Conservation (phyloP, 2,888 invertebrate genomes). For the Augiades crinisus region DNA sequence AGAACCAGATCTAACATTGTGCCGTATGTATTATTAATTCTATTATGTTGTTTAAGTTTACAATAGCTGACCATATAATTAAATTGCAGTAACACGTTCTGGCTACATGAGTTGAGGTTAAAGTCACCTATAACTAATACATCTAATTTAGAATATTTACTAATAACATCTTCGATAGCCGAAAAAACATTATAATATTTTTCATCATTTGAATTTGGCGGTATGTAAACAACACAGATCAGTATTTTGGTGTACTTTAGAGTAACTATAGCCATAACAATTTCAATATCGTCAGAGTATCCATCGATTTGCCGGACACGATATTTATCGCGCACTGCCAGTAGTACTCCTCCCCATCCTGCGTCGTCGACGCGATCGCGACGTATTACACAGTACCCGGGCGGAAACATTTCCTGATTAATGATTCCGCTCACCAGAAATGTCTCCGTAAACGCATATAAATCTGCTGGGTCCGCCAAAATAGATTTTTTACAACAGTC, state of each 20-base stretch:
- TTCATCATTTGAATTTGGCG: not conserved
- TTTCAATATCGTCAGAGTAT: not conserved
- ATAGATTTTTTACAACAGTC: not conserved
- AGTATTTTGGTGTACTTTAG: not conserved
- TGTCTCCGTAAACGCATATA: slow-evolving; percentile 4
- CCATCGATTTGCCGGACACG: not conserved
- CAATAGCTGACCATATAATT: not conserved
- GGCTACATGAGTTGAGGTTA: slow-evolving; percentile 2
- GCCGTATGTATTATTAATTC: not conserved
- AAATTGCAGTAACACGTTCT: not conserved
- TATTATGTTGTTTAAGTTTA: slow-evolving; percentile 4
- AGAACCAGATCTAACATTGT: slow-evolving; percentile 1
- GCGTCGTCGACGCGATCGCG: not conserved
- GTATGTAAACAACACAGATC: slow-evolving; percentile 1
- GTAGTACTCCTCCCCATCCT: slow-evolving; percentile 1
- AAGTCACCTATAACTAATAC: not conserved
- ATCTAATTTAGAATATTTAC: not conserved
- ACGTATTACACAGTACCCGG: not conserved
- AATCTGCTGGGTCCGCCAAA: not conserved
- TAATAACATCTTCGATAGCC: not conserved
- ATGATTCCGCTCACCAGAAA: not conserved
- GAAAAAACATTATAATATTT: not conserved
- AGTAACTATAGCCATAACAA: not conserved
- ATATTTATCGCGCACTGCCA: not conserved
- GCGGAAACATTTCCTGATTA: slow-evolving; percentile 1